A percentile compares a stretch with the other conserved stretches of the same genome.
These are phyloP conservation scores for Casuarius casuarius DNA, from an alignment of 2,113 vertebrate genomes.

Conservation along the genomic window DNA sequence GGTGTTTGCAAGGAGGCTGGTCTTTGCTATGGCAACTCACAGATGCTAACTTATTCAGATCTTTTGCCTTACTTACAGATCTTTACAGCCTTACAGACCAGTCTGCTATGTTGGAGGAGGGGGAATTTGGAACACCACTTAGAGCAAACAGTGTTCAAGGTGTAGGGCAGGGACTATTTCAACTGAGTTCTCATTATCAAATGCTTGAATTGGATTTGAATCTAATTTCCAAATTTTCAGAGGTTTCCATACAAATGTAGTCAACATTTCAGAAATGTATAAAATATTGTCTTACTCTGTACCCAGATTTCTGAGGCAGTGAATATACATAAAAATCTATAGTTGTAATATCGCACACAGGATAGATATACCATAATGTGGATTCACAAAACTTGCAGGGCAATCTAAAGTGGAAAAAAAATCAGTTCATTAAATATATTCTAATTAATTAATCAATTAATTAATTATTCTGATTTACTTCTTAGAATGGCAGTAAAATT, in stretches of 20 bases:
- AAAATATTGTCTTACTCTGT: not conserved
- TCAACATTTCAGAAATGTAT: not conserved
- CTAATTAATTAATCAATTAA: not conserved
- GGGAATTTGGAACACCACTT: not conserved
- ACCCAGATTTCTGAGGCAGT: not conserved
- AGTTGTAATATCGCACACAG: fast-evolving
- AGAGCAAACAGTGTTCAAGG: not conserved
- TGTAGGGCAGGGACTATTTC: not conserved
- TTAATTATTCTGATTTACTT: not conserved
- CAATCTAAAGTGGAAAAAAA: not conserved
- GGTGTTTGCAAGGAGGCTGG: not conserved
- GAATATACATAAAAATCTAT: not conserved
- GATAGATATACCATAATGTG: not conserved
- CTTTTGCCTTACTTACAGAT: not conserved
- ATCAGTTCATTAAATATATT: not conserved
- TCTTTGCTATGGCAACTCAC: not conserved
- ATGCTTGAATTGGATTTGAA: not conserved
- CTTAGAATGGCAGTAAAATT: not conserved
- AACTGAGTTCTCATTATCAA: not conserved
- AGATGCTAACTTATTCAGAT: not conserved
- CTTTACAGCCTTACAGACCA: not conserved
- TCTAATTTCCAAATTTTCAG: not conserved
- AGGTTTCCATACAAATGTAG: not conserved
- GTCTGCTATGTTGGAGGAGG: not conserved
- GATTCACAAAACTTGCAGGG: not conserved